phyloP scores from a whole-genome alignment of 2,797 vertebrate species.

The Enteromius viviparus region DNA sequence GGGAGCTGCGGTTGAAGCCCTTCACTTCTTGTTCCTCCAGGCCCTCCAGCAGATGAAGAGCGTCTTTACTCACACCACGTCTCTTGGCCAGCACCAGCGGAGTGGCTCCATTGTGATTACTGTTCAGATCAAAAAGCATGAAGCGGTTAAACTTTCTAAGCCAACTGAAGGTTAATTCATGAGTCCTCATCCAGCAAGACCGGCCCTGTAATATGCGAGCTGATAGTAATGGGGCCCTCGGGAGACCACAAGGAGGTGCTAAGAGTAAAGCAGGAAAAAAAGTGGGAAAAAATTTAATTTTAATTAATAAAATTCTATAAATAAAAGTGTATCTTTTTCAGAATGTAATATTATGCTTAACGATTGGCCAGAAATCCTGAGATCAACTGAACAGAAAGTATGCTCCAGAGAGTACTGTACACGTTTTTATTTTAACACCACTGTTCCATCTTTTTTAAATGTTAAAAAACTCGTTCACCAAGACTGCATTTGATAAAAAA shows the following conservation, averaged over 20 bases:
- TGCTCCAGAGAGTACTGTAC: too few species aligned
- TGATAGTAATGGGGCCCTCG: background rate
- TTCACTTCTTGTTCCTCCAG: conserved; percentile 88
- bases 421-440: too few species aligned
- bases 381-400: too few species aligned
- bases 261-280: background rate
- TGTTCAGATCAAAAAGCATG: conserved; percentile 52
- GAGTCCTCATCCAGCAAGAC: background rate
- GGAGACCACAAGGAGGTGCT: background rate
- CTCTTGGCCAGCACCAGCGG: conserved; percentile 86
- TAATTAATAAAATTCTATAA: too few species aligned
- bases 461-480: too few species aligned
- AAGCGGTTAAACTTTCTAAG: background rate
- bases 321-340: too few species aligned
- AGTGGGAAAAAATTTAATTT: too few species aligned
- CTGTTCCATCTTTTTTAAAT: too few species aligned
- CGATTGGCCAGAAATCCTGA: too few species aligned
- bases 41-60: conserved; percentile 85
- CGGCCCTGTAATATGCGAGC: background rate
- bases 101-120: conserved; percentile 89
- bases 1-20: conserved; percentile 85
- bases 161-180: background rate
- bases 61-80: conserved; percentile 86
- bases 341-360: too few species aligned
- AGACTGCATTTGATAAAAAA: too few species aligned